These are phyloP conservation scores for Myodes glareolus DNA, from an alignment of 2,113 vertebrate genomes.

Conservation along the genomic window DNA sequence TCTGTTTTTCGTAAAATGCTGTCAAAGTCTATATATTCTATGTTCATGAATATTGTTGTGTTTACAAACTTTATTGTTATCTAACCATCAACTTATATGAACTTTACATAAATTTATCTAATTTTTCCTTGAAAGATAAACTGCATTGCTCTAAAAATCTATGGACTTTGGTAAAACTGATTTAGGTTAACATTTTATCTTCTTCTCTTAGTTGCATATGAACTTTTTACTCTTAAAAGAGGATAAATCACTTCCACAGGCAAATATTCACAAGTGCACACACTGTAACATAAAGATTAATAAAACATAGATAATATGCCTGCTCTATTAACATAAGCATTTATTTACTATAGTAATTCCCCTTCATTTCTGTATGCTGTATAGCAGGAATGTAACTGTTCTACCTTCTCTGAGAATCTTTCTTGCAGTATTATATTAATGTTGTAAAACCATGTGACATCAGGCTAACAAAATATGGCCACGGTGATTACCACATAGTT, in stretches of 20 bases:
- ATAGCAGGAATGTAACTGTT: not conserved
- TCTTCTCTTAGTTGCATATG: not conserved
- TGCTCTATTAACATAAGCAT: not conserved
- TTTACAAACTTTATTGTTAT: not conserved
- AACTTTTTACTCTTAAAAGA: not conserved
- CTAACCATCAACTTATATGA: not conserved
- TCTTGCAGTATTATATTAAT: not conserved
- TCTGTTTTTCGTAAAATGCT: not conserved
- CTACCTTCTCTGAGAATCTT: not conserved
- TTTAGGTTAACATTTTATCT: conserved; percentile 19
- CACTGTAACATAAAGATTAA: not conserved
- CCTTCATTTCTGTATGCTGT: not conserved
- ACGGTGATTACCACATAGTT: not conserved
- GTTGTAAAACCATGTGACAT: not conserved
- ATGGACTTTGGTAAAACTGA: not conserved
- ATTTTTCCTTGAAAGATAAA: not conserved
- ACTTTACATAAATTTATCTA: not conserved
- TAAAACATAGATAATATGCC: not conserved
- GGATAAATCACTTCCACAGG: not conserved
- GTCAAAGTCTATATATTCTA: not conserved
- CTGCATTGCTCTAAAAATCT: not conserved
- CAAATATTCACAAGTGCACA: not conserved
- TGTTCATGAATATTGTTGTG: not conserved
- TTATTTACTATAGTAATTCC: not conserved
- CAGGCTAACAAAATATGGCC: conserved; percentile 36